phyloP scores from a whole-genome alignment of 2,888 invertebrate genomes.

The Tridacna crocea region DNA sequence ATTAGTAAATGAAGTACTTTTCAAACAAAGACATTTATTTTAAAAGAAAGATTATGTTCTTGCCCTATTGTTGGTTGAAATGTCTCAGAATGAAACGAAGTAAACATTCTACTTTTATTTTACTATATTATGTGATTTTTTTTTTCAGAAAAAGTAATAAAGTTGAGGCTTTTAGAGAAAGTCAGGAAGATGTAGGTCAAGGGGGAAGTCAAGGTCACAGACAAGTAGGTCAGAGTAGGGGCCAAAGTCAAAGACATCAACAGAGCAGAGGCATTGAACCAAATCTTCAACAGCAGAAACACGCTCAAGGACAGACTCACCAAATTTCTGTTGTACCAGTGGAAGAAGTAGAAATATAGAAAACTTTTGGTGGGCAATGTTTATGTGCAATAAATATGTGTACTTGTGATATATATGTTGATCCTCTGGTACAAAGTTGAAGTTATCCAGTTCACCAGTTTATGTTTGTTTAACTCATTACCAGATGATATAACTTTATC shows the following conservation, averaged over 20 bases:
- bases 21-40: too few relatives aligned
- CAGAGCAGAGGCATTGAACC: neutral
- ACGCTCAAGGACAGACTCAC: neutral
- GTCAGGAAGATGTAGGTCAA: neutral
- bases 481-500: too few relatives aligned
- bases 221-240: neutral
- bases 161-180: neutral
- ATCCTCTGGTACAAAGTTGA: too few relatives aligned
- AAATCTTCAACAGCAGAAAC: constrained; percentile 1
- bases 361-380: too few relatives aligned
- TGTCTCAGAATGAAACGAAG: neutral
- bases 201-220: neutral
- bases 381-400: too few relatives aligned
- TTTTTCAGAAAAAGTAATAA: constrained; percentile 15
- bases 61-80: too few relatives aligned
- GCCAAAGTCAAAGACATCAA: neutral
- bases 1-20: too few relatives aligned
- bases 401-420: too few relatives aligned
- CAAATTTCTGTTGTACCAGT: constrained; percentile 13
- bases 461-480: too few relatives aligned
- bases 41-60: too few relatives aligned
- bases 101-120: neutral
- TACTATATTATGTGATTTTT: neutral
- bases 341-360: neutral
- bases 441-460: too few relatives aligned